Percentiles rank a stretch among this genome's conserved stretches.
Evolutionary conservation across 2,888 invertebrate species (phyloP).

Genomic region (Eudasyphora cyanicolor): DNA sequence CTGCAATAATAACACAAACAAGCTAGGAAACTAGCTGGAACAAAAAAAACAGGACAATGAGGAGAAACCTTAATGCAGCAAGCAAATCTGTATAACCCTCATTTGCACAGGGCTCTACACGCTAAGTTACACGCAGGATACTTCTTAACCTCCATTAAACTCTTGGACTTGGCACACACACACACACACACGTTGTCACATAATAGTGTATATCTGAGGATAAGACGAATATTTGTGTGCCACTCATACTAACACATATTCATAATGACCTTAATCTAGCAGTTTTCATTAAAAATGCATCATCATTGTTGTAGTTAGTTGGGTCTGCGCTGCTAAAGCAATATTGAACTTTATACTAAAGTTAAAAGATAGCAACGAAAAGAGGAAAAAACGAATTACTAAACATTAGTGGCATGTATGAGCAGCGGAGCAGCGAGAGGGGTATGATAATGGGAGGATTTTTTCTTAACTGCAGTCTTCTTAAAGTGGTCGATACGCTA

Average conservation of each 20-base stretch:
- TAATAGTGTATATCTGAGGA: not conserved
- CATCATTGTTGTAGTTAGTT: conserved; percentile 54
- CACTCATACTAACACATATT: conserved; percentile 13
- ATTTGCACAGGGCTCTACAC: not conserved
- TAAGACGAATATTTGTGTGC: not conserved
- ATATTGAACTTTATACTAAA: conserved; percentile 52
- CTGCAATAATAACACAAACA: not conserved
- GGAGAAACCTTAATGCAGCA: conserved; percentile 11
- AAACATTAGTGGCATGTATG: conserved; percentile 2
- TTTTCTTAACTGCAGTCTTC: no score
- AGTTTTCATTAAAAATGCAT: conserved; percentile 63
- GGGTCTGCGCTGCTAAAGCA: conserved; percentile 45
- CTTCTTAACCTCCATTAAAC: not conserved
- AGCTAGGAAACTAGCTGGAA: not conserved
- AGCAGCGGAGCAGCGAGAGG: not conserved
- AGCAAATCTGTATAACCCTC: conserved; percentile 23
- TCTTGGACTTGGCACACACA: not conserved
- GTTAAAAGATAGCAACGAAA: conserved; percentile 25
- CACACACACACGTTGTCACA: conserved; percentile 8
- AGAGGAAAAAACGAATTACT: conserved; percentile 10
- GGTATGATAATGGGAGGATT: no score
- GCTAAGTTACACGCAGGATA: not conserved
- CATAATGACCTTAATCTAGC: conserved; percentile 60
- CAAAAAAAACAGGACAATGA: conserved; percentile 26
- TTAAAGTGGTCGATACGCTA: no score